Conservation (phyloP, 2,797 vertebrate genomes). For the Gambusia yucatana region DNA sequence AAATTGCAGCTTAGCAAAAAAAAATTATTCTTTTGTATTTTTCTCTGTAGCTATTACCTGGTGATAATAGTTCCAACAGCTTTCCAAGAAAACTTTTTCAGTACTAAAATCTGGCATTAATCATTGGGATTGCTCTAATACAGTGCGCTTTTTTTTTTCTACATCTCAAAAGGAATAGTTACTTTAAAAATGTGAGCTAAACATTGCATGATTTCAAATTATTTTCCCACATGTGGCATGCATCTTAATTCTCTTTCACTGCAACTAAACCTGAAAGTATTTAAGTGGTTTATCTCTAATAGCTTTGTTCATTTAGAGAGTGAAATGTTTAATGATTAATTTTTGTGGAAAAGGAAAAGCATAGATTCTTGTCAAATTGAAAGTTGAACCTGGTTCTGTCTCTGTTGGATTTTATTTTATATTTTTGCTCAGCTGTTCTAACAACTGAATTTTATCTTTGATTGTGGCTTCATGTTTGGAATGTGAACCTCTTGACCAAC, state of each 20-base stretch:
- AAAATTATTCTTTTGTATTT: too few relatives aligned
- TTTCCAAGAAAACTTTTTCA: background rate
- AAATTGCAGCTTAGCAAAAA: background rate
- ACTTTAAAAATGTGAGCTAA: background rate
- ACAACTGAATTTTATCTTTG: background rate
- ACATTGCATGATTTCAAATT: background rate
- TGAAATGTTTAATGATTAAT: background rate
- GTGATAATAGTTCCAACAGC: background rate
- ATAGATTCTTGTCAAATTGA: background rate
- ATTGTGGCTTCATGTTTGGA: background rate
- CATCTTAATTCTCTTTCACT: background rate
- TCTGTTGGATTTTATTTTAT: background rate
- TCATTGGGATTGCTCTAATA: background rate
- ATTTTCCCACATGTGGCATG: background rate
- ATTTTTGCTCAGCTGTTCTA: background rate
- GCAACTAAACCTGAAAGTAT: background rate
- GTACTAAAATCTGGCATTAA: background rate
- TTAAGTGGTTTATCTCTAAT: background rate
- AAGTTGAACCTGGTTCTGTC: background rate
- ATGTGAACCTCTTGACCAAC: background rate
- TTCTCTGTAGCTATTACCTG: background rate
- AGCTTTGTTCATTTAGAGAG: background rate
- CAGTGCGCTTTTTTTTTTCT: background rate
- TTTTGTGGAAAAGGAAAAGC: background rate
- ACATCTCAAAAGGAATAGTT: background rate